Conservation (phyloP, 2,888 invertebrate genomes). For the Meloe dianella region DNA sequence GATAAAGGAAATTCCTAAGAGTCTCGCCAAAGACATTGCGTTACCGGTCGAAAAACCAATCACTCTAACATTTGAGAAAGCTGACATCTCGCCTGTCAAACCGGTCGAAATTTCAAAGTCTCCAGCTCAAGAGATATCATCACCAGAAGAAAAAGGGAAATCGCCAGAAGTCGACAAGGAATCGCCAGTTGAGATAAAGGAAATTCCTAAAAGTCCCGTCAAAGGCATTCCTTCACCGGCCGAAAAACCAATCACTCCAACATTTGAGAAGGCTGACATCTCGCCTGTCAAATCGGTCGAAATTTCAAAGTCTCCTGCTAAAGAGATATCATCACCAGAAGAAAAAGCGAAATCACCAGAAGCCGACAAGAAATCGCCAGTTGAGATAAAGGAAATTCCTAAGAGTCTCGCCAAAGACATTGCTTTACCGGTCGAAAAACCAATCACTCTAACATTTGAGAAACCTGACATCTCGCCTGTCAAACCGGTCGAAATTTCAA, state of each 20-base stretch:
- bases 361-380: neutral
- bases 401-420: slow-evolving; percentile 9
- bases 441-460: neutral
- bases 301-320: neutral
- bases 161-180: too few relatives aligned
- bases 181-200: too few relatives aligned
- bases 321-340: neutral
- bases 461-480: neutral
- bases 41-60: slow-evolving; percentile 23
- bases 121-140: neutral
- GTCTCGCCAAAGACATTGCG: slow-evolving; percentile 15
- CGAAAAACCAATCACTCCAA: neutral
- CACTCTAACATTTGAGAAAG: too few relatives aligned
- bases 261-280: too few relatives aligned
- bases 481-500: too few relatives aligned
- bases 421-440: slow-evolving; percentile 21
- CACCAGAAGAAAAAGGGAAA: neutral
- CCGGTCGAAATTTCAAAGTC: neutral
- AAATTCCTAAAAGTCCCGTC: neutral
- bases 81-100: neutral
- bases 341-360: slow-evolving; percentile 4
- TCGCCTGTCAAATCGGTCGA: neutral
- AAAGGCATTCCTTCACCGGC: neutral
- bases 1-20: neutral
- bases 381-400: slow-evolving; percentile 8